Evolutionary conservation across 2,797 vertebrate genomes (phyloP).

Genomic region (Anguilla obscura): DNA sequence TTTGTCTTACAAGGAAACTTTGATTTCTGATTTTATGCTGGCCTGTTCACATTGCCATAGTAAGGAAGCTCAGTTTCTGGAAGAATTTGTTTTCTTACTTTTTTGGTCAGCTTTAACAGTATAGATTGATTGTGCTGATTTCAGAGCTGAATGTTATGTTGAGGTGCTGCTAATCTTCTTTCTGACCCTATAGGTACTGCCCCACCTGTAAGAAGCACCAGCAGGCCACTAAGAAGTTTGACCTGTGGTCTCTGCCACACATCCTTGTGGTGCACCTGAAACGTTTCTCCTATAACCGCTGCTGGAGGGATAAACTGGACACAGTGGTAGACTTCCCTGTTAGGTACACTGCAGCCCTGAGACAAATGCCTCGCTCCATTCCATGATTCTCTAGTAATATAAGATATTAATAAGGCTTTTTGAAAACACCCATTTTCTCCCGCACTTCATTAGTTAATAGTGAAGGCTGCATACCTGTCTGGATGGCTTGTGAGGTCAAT

Average conservation of each 20-base stretch:
- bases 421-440: not conserved
- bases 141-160: not conserved
- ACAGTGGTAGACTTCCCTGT: slow-evolving; percentile 92
- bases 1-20: not conserved
- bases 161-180: not conserved
- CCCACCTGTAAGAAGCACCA: slow-evolving; percentile 95
- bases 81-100: no score
- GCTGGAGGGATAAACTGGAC: slow-evolving; percentile 95
- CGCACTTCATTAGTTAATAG: not conserved
- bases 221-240: slow-evolving; percentile 94
- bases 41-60: not conserved
- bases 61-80: no score
- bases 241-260: slow-evolving; percentile 90
- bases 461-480: not conserved
- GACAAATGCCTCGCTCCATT: not conserved
- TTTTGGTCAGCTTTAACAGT: not conserved
- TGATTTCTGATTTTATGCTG: not conserved
- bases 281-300: slow-evolving; percentile 93
- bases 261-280: slow-evolving; percentile 93
- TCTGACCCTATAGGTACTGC: slow-evolving; percentile 80
- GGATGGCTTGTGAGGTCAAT: not conserved
- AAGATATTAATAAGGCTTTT: not conserved
- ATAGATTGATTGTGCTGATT: not conserved
- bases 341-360: slow-evolving; percentile 67
- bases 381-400: not conserved